Evolutionary conservation across 2,888 invertebrate species (phyloP).

Genomic region (Tenthredo livida): DNA sequence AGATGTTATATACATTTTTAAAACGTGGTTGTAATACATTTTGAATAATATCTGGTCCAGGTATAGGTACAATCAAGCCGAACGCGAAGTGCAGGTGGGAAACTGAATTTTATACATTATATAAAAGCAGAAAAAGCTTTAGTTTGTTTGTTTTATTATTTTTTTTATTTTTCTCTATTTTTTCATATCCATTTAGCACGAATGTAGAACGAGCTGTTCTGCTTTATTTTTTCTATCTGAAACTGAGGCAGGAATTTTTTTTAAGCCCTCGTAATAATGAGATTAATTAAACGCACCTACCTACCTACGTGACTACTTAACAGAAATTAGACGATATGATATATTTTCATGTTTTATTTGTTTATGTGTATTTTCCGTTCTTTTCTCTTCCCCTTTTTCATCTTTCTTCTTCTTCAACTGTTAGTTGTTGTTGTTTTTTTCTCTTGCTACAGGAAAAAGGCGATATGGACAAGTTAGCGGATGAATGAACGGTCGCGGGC

Average conservation of each 20-base stretch:
- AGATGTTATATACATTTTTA: background rate
- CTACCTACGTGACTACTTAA: background rate
- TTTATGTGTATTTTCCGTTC: background rate
- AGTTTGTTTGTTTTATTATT: background rate
- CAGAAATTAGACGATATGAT: conserved; percentile 14
- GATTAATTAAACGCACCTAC: conserved; percentile 17
- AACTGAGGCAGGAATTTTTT: background rate
- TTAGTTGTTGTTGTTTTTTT: background rate
- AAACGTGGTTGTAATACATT: background rate
- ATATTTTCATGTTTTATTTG: background rate
- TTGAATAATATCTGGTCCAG: conserved; percentile 12
- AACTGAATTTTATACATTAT: conserved; percentile 6
- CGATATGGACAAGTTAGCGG: conserved; percentile 19
- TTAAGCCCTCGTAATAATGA: conserved; percentile 18
- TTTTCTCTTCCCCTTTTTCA: background rate
- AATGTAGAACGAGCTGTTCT: background rate
- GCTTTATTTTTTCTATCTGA: background rate
- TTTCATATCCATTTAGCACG: background rate
- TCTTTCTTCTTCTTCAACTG: no score
- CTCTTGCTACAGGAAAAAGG: background rate
- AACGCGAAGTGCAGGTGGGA: background rate
- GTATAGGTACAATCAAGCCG: background rate
- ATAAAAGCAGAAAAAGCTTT: background rate
- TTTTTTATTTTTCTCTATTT: no score
- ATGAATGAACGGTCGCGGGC: conserved; percentile 32